A percentile compares a stretch with the other conserved stretches of the same genome.
These are phyloP conservation scores for Brachionus rotundiformis DNA, from an alignment of 1,140 invertebrate species.

Conservation along the genomic window DNA sequence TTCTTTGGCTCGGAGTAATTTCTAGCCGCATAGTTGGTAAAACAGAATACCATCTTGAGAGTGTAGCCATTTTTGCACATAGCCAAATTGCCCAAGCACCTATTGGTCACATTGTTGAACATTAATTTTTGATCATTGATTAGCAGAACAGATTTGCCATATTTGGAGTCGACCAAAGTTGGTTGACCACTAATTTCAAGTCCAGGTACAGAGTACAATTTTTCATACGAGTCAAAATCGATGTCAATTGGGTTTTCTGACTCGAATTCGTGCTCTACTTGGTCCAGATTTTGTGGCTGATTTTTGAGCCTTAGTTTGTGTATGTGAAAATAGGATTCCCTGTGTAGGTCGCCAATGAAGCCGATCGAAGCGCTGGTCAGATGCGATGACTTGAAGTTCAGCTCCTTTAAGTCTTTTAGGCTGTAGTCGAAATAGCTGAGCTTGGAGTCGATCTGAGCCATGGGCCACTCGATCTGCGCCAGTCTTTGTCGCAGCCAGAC, in stretches of 20 bases:
- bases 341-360: background rate
- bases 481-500: background rate
- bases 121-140: constrained; percentile 25
- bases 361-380: background rate
- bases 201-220: background rate
- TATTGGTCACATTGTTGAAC: constrained; percentile 27
- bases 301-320: background rate
- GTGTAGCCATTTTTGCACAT: constrained; percentile 45
- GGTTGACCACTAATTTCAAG: background rate
- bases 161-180: constrained; percentile 29
- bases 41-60: constrained; percentile 28
- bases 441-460: background rate
- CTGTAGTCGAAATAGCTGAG: background rate
- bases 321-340: constrained; percentile 32
- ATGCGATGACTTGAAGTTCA: background rate
- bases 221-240: constrained; percentile 46
- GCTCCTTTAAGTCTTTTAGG: background rate
- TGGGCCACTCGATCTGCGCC: background rate
- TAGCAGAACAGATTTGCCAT: constrained; percentile 39
- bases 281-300: background rate
- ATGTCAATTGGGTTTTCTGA: background rate
- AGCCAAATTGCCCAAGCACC: constrained; percentile 31
- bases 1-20: background rate
- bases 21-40: background rate
- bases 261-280: constrained; percentile 28